Evolutionary conservation across 2,888 invertebrate species (phyloP).

Genomic region (Ochropacha duplaris): DNA sequence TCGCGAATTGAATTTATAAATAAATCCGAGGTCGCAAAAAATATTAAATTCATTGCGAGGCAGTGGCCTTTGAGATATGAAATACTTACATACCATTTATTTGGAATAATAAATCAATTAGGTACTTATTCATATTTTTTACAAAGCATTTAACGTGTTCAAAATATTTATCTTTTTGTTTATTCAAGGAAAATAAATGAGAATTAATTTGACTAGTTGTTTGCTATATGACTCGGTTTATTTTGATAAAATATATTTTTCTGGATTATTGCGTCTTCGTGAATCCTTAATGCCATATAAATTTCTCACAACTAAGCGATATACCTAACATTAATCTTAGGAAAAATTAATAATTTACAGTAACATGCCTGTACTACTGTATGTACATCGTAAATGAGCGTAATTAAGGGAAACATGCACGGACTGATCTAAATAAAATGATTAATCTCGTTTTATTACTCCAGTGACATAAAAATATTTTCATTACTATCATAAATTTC

Average conservation of each 20-base stretch:
- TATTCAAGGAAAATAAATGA: background rate
- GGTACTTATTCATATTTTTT: too few species aligned
- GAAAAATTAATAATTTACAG: constrained; percentile 16
- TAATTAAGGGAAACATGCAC: constrained; percentile 53
- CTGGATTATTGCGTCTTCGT: constrained; percentile 74
- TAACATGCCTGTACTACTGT: too few species aligned
- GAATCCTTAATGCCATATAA: constrained; percentile 74
- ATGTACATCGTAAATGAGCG: constrained; percentile 47
- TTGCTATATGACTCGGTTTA: background rate
- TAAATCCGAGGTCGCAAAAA: background rate
- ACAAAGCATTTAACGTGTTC: too few species aligned
- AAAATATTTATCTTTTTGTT: background rate
- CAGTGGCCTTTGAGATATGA: too few species aligned
- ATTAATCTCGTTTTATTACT: constrained; percentile 54
- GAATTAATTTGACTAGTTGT: background rate
- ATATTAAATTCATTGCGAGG: background rate
- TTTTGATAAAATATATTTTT: constrained; percentile 16
- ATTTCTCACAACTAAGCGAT: constrained; percentile 17
- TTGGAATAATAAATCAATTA: too few species aligned
- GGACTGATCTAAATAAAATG: constrained; percentile 51
- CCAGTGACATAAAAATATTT: constrained; percentile 57
- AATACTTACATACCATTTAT: too few species aligned
- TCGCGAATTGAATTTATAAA: constrained; percentile 3
- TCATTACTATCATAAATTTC: constrained; percentile 51
- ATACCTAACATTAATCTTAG: too few species aligned